Conservation (phyloP, 2,888 invertebrate genomes). For the Sisyra terminalis region DNA sequence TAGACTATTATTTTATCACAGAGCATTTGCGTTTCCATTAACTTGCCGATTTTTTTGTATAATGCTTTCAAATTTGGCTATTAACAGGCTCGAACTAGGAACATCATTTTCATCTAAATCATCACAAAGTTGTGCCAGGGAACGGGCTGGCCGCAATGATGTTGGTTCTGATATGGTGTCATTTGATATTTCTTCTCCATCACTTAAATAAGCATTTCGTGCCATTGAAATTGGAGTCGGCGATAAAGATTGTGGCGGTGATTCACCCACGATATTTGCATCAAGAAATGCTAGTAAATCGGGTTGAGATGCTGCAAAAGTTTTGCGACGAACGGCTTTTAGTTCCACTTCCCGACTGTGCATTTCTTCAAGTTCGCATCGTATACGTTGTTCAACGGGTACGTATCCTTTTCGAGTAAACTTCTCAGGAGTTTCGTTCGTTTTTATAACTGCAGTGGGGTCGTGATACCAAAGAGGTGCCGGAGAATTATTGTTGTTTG, state of each 20-base stretch:
- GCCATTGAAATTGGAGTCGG: slow-evolving; percentile 11
- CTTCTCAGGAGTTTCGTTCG: slow-evolving; percentile 31
- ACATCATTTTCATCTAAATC: slow-evolving; percentile 43
- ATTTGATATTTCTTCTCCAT: slow-evolving; percentile 29
- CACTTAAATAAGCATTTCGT: slow-evolving; percentile 17
- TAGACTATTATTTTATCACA: slow-evolving; percentile 4
- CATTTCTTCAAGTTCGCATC: slow-evolving; percentile 72
- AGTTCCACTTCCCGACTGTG: slow-evolving; percentile 66
- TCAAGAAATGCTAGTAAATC: slow-evolving; percentile 43
- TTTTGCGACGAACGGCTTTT: slow-evolving; percentile 46
- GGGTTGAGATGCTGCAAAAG: slow-evolving; percentile 42
- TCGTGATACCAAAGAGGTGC: slow-evolving; percentile 19
- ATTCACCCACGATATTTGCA: slow-evolving; percentile 25
- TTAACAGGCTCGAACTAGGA: slow-evolving; percentile 53
- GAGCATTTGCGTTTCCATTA: slow-evolving; percentile 2
- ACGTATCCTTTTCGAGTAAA: slow-evolving; percentile 60
- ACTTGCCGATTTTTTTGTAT: slow-evolving; percentile 40
- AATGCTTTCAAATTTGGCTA: slow-evolving; percentile 68
- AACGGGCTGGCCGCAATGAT: slow-evolving; percentile 44
- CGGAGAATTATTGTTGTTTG: slow-evolving; percentile 17
- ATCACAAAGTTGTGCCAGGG: slow-evolving; percentile 50
- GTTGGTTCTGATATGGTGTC: slow-evolving; percentile 15
- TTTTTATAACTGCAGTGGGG: slow-evolving; percentile 20
- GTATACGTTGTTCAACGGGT: slow-evolving; percentile 78
- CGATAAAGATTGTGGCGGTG: slow-evolving; percentile 8